Conservation (phyloP, 2,113 vertebrate species). For the Chaetodon trifascialis region DNA sequence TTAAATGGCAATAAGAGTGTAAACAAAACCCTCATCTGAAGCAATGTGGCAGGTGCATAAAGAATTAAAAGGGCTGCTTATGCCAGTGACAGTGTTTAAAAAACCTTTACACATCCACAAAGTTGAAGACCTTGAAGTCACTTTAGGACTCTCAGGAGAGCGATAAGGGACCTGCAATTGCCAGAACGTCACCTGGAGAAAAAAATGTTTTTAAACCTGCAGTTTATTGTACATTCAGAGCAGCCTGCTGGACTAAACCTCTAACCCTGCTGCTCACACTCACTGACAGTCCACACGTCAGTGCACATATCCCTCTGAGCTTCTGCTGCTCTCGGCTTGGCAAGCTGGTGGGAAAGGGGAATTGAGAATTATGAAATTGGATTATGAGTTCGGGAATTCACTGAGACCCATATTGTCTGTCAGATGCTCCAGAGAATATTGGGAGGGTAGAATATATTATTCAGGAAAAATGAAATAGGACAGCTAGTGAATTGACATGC, state of each 20-base stretch:
- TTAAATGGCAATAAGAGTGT: not conserved
- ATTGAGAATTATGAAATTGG: slow-evolving; percentile 75
- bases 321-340: slow-evolving; percentile 61
- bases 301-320: slow-evolving; percentile 56
- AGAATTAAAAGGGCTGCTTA: not conserved
- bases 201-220: slow-evolving; percentile 21
- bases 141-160: not conserved
- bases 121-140: slow-evolving; percentile 33
- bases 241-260: slow-evolving; percentile 46
- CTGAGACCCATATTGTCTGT: slow-evolving; percentile 69
- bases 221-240: slow-evolving; percentile 39
- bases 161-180: slow-evolving; percentile 14
- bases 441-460: slow-evolving; percentile 38
- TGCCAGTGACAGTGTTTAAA: not conserved
- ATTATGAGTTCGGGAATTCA: slow-evolving; percentile 74
- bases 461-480: slow-evolving; percentile 16
- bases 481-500: slow-evolving; percentile 22
- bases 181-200: slow-evolving; percentile 19
- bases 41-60: not conserved
- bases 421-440: slow-evolving; percentile 61
- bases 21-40: slow-evolving; percentile 10
- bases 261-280: slow-evolving; percentile 53
- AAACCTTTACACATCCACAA: slow-evolving; percentile 1
- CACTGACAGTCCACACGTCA: slow-evolving; percentile 59
- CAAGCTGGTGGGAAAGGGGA: slow-evolving; percentile 55